phyloP scores from a whole-genome alignment of 2,797 vertebrate species.

The Manis pentadactyla region DNA sequence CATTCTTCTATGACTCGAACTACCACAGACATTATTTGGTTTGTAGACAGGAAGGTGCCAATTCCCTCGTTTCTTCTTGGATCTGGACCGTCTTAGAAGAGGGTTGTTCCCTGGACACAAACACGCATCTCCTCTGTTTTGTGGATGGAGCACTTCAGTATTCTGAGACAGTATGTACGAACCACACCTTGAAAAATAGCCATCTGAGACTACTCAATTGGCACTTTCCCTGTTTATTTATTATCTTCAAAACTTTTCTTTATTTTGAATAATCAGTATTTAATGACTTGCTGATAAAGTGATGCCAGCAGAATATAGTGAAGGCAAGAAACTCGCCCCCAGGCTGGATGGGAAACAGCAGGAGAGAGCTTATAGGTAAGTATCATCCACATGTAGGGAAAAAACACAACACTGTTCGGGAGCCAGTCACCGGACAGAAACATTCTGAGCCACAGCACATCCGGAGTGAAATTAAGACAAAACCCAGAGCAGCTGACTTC shows the following conservation, averaged over 20 bases:
- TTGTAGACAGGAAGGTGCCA: neutral
- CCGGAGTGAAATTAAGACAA: neutral
- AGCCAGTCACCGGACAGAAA: neutral
- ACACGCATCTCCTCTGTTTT: neutral
- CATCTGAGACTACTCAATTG: neutral
- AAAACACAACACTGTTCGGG: neutral
- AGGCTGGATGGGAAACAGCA: neutral
- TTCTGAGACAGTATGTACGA: neutral
- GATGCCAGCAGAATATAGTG: neutral
- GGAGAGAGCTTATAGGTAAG: neutral
- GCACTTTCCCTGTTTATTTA: neutral
- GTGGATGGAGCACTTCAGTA: neutral
- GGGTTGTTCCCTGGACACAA: neutral
- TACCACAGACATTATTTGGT: neutral
- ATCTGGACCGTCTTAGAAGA: neutral
- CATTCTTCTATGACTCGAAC: neutral
- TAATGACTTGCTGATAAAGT: neutral
- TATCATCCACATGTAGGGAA: neutral
- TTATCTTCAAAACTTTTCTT: constrained; percentile 6
- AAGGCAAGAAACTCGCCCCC: neutral
- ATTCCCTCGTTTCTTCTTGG: neutral
- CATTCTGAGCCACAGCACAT: neutral
- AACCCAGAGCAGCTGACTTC: neutral
- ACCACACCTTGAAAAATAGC: neutral
- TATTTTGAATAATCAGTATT: neutral